Evolutionary conservation across 2,113 vertebrate species (phyloP).

Genomic region (Neoarius graeffei): DNA sequence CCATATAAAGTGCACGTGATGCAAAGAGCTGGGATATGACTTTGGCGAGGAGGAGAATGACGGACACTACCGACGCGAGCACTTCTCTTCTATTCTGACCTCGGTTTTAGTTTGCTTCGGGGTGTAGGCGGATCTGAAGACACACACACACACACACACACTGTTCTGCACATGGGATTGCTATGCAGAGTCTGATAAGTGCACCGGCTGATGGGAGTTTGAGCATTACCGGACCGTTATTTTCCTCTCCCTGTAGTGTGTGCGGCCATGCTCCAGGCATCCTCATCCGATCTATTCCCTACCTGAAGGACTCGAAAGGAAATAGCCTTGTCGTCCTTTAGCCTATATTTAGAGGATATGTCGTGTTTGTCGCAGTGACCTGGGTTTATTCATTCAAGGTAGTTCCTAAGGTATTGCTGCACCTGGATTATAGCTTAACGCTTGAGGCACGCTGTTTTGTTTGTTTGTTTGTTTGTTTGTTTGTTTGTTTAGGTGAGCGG

Average conservation of each 20-base stretch:
- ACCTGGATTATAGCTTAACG: neutral
- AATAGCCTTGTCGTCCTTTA: neutral
- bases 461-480: neutral
- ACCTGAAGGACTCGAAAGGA: conserved; percentile 58
- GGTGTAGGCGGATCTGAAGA: neutral
- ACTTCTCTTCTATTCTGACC: conserved; percentile 4
- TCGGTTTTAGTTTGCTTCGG: neutral
- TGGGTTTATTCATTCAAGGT: neutral
- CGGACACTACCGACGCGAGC: neutral
- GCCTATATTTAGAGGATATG: neutral
- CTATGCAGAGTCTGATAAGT: conserved; percentile 7
- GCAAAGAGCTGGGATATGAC: neutral
- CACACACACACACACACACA: neutral
- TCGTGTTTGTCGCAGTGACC: conserved; percentile 1
- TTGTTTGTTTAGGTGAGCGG: neutral
- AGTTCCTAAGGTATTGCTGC: neutral
- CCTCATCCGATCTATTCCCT: conserved; percentile 64
- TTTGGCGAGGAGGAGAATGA: neutral
- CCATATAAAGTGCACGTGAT: neutral
- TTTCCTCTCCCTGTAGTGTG: conserved; percentile 22
- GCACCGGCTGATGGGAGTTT: conserved; percentile 54
- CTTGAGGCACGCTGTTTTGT: neutral
- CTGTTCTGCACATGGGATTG: conserved; percentile 5
- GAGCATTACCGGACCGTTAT: conserved; percentile 44
- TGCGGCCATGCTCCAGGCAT: conserved; percentile 68